Conservation (phyloP, 1,140 invertebrate species). For the Aphelinus atriplicis region DNA sequence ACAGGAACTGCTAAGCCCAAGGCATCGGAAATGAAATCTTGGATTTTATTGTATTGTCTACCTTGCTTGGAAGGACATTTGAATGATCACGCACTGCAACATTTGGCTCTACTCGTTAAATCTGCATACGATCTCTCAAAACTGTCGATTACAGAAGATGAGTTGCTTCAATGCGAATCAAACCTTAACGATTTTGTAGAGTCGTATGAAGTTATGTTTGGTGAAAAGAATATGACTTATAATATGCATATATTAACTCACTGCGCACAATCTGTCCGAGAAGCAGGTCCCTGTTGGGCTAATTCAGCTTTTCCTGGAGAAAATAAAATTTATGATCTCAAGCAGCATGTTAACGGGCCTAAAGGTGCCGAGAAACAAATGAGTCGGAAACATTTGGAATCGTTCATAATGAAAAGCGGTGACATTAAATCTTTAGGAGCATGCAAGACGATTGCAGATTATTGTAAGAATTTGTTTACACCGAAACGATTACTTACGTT, state of each 20-base stretch:
- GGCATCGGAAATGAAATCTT: conserved; percentile 22
- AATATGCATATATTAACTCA: too few species aligned
- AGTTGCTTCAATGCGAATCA: conserved; percentile 28
- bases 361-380: conserved; percentile 35
- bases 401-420: too few species aligned
- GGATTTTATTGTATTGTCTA: neutral
- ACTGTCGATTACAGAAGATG: conserved; percentile 11
- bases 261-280: conserved; percentile 20
- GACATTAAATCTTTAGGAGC: too few species aligned
- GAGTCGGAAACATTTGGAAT: conserved; percentile 21
- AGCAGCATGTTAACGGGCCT: conserved; percentile 19
- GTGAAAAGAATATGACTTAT: too few species aligned
- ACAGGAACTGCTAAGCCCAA: neutral
- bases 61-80: conserved; percentile 15
- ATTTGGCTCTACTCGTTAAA: conserved; percentile 20
- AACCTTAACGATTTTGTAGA: conserved; percentile 30
- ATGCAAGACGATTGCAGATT: too few species aligned
- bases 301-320: conserved; percentile 31
- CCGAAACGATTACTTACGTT: neutral
- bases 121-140: conserved; percentile 15
- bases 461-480: too few species aligned
- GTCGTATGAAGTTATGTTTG: too few species aligned
- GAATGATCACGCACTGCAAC: conserved; percentile 8
- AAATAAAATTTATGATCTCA: conserved; percentile 33
- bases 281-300: conserved; percentile 21